A percentile compares a stretch with the other conserved stretches of the same genome.
Conservation (phyloP, 2,797 vertebrate species). For the Macropodus opercularis region DNA sequence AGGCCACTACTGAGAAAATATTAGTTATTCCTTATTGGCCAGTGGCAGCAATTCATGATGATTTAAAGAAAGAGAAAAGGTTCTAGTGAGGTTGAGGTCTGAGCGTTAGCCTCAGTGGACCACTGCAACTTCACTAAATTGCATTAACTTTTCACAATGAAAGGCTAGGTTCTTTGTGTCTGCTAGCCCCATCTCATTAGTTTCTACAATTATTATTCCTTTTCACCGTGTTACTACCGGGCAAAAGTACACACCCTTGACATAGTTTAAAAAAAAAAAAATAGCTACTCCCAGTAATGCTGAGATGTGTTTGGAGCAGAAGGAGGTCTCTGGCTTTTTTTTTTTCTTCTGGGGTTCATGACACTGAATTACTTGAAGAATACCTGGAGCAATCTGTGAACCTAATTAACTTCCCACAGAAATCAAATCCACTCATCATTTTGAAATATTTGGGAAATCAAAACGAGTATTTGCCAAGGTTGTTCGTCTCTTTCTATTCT, state of each 20-base stretch:
- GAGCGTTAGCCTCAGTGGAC: slow-evolving; percentile 44
- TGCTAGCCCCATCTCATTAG: slow-evolving; percentile 81
- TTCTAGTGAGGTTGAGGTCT: slow-evolving; percentile 37
- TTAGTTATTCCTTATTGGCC: slow-evolving; percentile 21
- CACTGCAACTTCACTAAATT: slow-evolving; percentile 64
- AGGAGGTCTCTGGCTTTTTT: slow-evolving; percentile 69
- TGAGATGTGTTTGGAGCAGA: slow-evolving; percentile 75
- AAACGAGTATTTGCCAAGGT: slow-evolving; percentile 51
- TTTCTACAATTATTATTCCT: slow-evolving; percentile 84
- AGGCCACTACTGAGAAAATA: background rate
- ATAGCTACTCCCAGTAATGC: slow-evolving; percentile 86
- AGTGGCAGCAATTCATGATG: slow-evolving; percentile 41
- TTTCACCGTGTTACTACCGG: slow-evolving; percentile 79
- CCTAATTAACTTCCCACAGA: slow-evolving; percentile 92
- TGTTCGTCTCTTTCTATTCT: slow-evolving; percentile 23
- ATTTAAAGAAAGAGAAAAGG: slow-evolving; percentile 24
- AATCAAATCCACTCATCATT: slow-evolving; percentile 78
- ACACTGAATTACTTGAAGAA: slow-evolving; percentile 93
- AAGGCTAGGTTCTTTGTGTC: slow-evolving; percentile 70
- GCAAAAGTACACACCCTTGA: slow-evolving; percentile 77
- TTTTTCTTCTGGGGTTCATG: slow-evolving; percentile 80
- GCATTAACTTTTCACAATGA: slow-evolving; percentile 63
- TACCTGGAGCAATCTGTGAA: slow-evolving; percentile 89
- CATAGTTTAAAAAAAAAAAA: slow-evolving; percentile 88
- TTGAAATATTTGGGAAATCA: slow-evolving; percentile 77